Evolutionary conservation across 1,140 invertebrate species (phyloP), one percentile per base, ranked within the genome.

Genomic region (Aphidius gifuensis): DNA sequence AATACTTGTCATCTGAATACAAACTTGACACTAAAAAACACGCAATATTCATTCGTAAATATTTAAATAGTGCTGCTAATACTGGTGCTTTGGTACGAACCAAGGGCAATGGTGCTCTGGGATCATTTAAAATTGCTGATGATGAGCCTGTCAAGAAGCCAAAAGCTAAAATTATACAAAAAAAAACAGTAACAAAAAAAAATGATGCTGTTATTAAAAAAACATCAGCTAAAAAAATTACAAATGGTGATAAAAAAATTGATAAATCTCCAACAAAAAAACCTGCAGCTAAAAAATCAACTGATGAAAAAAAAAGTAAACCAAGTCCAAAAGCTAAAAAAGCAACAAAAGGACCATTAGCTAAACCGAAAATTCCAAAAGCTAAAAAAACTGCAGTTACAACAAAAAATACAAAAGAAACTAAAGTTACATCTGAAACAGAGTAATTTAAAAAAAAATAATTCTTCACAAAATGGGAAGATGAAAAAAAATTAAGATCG

Each of bases 1-100:
- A 87, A 69, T 87, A 86, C 73, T 83, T 87, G 51, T 69, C 77
- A 38, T 75, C 80, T 9, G 81, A 79, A 57, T 85, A 85, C 76
- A 85, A 84, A 55, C 75, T 85, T 32, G 84, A 85, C 72, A 78
- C 80, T 21, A 82, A 85, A 60, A 85, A 84, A 71, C 67, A 82
- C 61, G 79, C 84, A 5, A 82, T 83, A 11, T 86, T 85, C 77
- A 86, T 85, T 60, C 84, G 81, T 60, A 85, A 85, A 62, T 85
- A 83, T 63, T 68, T 87, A 62, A 85, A 84, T 70, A 71, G 71
- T 59, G 84, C 85, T 47, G 84, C 86, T 53, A 75, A 73, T 4
- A 80, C 77, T 40, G 85, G 85, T 42, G 73, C 76, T 6, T 68
- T 87, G 49, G 80, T 85, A 7, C 84, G 86, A 76, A 83, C 84